phyloP scores from a whole-genome alignment of 2,888 invertebrate genomes.

The Aphodius granarius region DNA sequence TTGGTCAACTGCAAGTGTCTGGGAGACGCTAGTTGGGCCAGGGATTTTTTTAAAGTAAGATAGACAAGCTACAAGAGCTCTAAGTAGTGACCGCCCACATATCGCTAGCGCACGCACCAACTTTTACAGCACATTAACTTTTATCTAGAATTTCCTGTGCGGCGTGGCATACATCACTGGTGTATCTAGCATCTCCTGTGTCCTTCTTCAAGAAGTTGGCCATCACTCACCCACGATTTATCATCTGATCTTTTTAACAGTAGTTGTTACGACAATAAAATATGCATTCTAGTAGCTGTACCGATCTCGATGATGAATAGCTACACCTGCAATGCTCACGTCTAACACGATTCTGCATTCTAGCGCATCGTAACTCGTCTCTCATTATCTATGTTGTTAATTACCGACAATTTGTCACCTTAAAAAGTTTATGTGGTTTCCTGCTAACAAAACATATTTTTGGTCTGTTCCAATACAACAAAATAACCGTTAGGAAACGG shows the following conservation, averaged over 20 bases:
- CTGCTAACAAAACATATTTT: no score
- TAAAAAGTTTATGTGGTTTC: neutral
- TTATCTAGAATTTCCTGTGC: neutral
- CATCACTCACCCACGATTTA: neutral
- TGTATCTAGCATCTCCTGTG: neutral
- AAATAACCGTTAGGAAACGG: no score
- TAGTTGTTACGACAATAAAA: neutral
- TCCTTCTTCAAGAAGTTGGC: neutral
- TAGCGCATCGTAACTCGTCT: neutral
- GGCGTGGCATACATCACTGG: neutral
- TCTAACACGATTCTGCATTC: neutral
- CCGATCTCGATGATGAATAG: neutral
- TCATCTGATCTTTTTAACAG: neutral
- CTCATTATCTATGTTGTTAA: neutral
- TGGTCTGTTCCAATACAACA: no score
- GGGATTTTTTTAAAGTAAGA: neutral
- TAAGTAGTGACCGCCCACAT: neutral
- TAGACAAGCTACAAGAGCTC: neutral
- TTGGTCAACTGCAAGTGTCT: neutral
- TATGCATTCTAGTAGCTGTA: neutral
- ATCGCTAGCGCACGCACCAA: neutral
- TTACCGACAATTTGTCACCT: neutral
- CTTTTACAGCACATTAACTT: neutral
- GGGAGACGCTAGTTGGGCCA: neutral
- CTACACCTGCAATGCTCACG: neutral